These are phyloP conservation scores for Drosophila dives DNA, from an alignment of 2,888 invertebrate species.

Conservation along the genomic window DNA sequence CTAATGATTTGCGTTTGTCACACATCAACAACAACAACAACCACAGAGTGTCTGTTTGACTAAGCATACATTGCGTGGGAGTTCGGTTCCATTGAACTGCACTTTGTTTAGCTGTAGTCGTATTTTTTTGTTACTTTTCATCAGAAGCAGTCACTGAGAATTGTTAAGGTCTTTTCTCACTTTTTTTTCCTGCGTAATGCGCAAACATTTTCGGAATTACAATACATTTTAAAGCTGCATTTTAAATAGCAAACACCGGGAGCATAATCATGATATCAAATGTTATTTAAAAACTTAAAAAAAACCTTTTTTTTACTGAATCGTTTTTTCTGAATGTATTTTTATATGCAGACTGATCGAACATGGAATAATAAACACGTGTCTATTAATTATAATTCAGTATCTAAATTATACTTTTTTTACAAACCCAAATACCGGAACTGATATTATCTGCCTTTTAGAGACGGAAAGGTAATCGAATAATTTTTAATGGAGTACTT, in stretches of 20 bases:
- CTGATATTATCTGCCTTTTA: not conserved
- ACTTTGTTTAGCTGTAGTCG: slow-evolving; percentile 20
- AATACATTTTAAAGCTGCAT: not conserved
- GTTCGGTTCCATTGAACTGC: slow-evolving; percentile 62
- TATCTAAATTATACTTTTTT: not conserved
- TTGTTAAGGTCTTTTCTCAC: slow-evolving; percentile 50
- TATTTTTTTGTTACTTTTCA: slow-evolving; percentile 22
- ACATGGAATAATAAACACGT: not conserved
- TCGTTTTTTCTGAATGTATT: not conserved
- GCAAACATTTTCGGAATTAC: slow-evolving; percentile 29
- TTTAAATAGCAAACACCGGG: not conserved
- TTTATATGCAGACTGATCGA: not conserved
- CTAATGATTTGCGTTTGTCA: slow-evolving; percentile 71
- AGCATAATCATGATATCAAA: not conserved
- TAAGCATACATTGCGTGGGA: slow-evolving; percentile 64
- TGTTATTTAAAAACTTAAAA: not conserved
- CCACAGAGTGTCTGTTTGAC: slow-evolving; percentile 25
- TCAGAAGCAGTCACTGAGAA: slow-evolving; percentile 49
- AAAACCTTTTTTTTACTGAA: not conserved
- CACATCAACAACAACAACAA: slow-evolving; percentile 38
- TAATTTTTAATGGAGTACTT: not conserved
- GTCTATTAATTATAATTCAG: not conserved
- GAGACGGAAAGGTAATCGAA: not conserved
- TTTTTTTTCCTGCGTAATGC: slow-evolving; percentile 37
- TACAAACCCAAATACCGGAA: not conserved